A percentile compares a stretch with the other conserved stretches of the same genome.
These are phyloP conservation scores for Pocillopora damicornis DNA, from an alignment of 64 coral and sea anemone genomes.

Conservation along the genomic window DNA sequence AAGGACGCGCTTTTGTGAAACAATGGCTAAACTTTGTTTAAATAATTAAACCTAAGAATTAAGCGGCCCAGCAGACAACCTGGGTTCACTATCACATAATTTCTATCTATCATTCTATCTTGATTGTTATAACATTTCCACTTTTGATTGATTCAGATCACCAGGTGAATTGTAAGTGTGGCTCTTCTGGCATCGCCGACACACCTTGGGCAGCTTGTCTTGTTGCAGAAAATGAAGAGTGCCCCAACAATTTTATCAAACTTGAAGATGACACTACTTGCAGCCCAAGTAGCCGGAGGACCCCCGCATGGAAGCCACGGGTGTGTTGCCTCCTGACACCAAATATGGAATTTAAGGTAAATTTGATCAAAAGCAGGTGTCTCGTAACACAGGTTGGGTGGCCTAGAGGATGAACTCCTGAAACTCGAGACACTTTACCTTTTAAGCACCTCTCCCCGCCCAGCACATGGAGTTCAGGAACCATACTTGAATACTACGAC, in stretches of 20 bases:
- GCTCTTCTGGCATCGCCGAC: not conserved
- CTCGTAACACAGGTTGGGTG: too few relatives aligned
- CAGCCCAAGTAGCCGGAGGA: not conserved
- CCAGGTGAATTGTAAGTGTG: not conserved
- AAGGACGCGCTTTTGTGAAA: too few relatives aligned
- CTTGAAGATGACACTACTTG: not conserved
- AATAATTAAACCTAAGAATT: too few relatives aligned
- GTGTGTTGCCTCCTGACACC: not conserved
- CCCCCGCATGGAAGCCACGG: not conserved
- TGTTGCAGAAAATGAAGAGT: not conserved
- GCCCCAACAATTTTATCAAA: constrained; percentile 1
- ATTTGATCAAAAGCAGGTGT: not conserved
- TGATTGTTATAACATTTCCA: not conserved
- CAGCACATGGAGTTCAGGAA: too few relatives aligned
- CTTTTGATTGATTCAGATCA: not conserved
- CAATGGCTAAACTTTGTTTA: too few relatives aligned
- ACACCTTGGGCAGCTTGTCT: constrained; percentile 12
- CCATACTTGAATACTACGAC: too few relatives aligned
- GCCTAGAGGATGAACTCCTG: too few relatives aligned
- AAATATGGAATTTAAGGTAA: not conserved
- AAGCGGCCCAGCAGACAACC: too few relatives aligned
- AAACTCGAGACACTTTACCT: too few relatives aligned
- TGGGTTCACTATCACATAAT: too few relatives aligned
- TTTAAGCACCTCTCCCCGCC: too few relatives aligned
- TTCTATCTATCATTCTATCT: not conserved